These are phyloP conservation scores for Cochlearius cochlearius DNA, from an alignment of 2,113 vertebrate genomes.

Conservation along the genomic window DNA sequence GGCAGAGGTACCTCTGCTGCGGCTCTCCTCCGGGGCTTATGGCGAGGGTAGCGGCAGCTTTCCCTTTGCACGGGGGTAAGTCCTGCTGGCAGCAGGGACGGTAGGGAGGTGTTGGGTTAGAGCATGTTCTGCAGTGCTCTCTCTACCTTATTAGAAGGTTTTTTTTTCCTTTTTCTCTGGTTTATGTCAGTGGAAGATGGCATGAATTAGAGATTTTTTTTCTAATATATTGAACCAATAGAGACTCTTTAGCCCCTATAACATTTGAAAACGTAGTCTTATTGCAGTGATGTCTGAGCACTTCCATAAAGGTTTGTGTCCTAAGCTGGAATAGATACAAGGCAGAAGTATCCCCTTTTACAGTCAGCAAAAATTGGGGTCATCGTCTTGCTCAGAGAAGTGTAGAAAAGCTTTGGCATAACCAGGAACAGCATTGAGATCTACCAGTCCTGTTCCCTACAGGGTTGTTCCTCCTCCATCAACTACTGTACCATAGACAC, in stretches of 20 bases:
- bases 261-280: neutral
- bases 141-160: neutral
- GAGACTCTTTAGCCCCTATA: neutral
- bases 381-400: neutral
- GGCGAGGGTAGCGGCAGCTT: neutral
- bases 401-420: neutral
- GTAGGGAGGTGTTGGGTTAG: neutral
- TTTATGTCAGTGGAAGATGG: neutral
- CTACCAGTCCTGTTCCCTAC: neutral
- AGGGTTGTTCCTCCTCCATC: neutral
- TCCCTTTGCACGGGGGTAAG: neutral
- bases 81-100: neutral
- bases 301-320: neutral
- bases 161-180: neutral
- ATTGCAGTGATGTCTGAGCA: neutral
- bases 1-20: neutral
- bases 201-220: neutral
- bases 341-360: neutral
- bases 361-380: neutral
- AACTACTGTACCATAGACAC: fast-evolving
- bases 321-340: neutral
- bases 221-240: neutral
- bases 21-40: neutral
- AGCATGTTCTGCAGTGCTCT: neutral
- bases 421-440: neutral